These are phyloP conservation scores for Spodoptera littoralis DNA, from an alignment of 2,888 invertebrate genomes.

Conservation along the genomic window DNA sequence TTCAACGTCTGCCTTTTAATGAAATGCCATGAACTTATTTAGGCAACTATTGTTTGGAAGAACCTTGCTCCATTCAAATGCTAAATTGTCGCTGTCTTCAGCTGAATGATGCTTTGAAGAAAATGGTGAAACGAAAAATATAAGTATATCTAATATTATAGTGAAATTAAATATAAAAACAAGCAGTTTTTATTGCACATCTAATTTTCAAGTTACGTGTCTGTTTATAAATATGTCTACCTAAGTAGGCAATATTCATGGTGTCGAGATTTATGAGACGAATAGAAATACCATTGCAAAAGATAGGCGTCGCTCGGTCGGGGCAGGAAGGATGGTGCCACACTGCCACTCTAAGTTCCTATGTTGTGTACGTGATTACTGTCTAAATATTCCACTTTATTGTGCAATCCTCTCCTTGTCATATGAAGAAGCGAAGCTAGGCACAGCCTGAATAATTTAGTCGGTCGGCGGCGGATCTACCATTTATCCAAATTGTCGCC, in stretches of 20 bases:
- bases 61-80: conserved; percentile 45
- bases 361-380: conserved; percentile 83
- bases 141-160: neutral
- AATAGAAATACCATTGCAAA: conserved; percentile 71
- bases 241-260: conserved; percentile 61
- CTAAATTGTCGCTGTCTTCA: conserved; percentile 30
- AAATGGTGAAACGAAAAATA: conserved; percentile 1
- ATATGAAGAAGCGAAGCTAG: conserved; percentile 78
- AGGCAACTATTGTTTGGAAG: conserved; percentile 44
- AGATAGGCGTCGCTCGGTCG: conserved; percentile 50
- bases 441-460: conserved; percentile 83
- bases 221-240: neutral
- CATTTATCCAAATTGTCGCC: conserved; percentile 86
- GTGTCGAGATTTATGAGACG: conserved; percentile 60
- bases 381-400: conserved; percentile 86
- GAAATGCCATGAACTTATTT: conserved; percentile 62
- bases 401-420: conserved; percentile 83
- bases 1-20: conserved; percentile 79
- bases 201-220: conserved; percentile 33
- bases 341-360: conserved; percentile 70
- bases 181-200: conserved; percentile 11
- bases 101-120: conserved; percentile 20
- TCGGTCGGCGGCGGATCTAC: conserved; percentile 77
- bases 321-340: conserved; percentile 61
- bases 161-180: conserved; percentile 6